Evolutionary conservation across 1,140 invertebrate species (phyloP), one percentile per base, ranked within the genome.

Genomic region (Pectinophora gossypiella): DNA sequence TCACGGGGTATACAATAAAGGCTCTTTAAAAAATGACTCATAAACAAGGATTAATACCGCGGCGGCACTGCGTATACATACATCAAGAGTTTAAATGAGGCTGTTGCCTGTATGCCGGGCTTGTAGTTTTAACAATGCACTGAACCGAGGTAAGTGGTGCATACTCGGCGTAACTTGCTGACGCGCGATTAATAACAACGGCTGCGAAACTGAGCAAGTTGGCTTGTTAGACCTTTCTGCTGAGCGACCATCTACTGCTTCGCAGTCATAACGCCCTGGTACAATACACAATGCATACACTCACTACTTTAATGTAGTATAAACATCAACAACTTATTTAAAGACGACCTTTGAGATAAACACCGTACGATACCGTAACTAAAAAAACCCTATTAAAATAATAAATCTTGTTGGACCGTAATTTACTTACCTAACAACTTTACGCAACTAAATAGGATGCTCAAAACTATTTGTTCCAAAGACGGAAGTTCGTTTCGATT

Each of bases 211-310:
- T 65, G 65, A 66, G 60, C 64, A 76, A 72, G 66, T 72, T 77
- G 64, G 62, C 73, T 76, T 68, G 72, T 80, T 80, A 74, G 73
- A 60, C 71, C 63, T 71, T 77, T 72, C 60, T 72, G 59, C 72
- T 72, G 64, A 74, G 61, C 45, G 57, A 42, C 55, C 44, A 21
- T 27, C 44, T 40, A 27, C 48, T 52, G n/a, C n/a, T n/a, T n/a
- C n/a, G n/a, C 45, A 42, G 45, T 60, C 43, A 23, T 46, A 23
- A 40, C 19, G 12, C 44, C 36, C 16, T 40, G 36, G 36, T 40
- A 40, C 36, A 27, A n/a, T n/a, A n/a, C n/a, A n/a, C n/a, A n/a
- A n/a, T n/a, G n/a, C n/a, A n/a, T n/a, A n/a, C n/a, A n/a, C n/a
- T n/a, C n/a, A n/a, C n/a, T n/a, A n/a, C n/a, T n/a, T n/a, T n/a